Evolutionary conservation across 53 echinoderm and acorn worm species (phyloP).

Genomic region (Mesocentrotus franciscanus): DNA sequence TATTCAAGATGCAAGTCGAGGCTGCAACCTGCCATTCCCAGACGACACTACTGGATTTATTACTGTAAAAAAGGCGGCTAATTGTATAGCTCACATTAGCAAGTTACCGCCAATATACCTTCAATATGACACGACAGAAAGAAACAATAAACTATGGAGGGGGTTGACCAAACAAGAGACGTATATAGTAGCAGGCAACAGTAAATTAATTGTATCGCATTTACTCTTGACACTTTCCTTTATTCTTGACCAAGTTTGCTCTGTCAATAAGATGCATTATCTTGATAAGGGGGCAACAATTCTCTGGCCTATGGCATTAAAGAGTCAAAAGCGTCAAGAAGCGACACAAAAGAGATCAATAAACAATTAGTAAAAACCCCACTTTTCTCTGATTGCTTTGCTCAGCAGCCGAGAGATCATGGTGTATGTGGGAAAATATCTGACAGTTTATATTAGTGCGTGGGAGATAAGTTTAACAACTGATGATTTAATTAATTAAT

Average conservation of each 20-base stretch:
- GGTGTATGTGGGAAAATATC: not conserved
- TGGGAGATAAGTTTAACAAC: not conserved
- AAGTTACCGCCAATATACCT: constrained; percentile 27
- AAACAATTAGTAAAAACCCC: constrained; percentile 20
- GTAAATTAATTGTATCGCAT: constrained; percentile 55
- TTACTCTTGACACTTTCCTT: not conserved
- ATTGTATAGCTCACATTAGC: constrained; percentile 60
- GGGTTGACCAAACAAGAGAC: not conserved
- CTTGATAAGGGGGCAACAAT: not conserved
- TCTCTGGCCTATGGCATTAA: not conserved
- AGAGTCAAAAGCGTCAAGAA: constrained; percentile 38
- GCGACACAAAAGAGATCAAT: constrained; percentile 15
- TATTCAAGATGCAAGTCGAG: not conserved
- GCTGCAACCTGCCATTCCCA: not conserved
- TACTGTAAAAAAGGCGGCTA: not conserved
- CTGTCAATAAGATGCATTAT: not conserved
- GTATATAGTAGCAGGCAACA: not conserved
- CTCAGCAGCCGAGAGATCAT: not conserved
- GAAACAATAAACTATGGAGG: constrained; percentile 35
- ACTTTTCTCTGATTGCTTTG: not conserved
- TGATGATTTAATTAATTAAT: no score
- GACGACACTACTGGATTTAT: not conserved
- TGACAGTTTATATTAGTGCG: not conserved
- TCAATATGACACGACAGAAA: not conserved
- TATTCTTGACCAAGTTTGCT: not conserved